These are phyloP conservation scores for Sialia sialis DNA, from an alignment of 2,113 vertebrate species.

Conservation along the genomic window DNA sequence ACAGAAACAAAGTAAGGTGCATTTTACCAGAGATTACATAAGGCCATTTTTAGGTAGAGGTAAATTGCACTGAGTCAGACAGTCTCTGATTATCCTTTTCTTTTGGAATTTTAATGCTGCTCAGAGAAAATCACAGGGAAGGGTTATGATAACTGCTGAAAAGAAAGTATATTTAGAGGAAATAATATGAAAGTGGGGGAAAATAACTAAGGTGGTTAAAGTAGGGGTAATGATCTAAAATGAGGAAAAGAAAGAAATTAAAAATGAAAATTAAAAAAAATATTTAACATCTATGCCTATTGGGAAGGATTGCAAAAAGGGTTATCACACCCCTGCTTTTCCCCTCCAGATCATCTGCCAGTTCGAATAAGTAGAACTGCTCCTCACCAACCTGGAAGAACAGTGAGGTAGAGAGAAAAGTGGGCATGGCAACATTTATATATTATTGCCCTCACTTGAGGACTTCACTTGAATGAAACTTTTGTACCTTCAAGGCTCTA, in stretches of 20 bases:
- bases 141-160: background rate
- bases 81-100: background rate
- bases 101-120: background rate
- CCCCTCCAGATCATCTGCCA: background rate
- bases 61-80: background rate
- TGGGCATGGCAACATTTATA: background rate
- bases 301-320: background rate
- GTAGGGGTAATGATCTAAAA: background rate
- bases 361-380: background rate
- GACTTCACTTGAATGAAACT: background rate
- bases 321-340: fast-evolving
- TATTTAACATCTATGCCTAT: background rate
- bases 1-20: background rate
- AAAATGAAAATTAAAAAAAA: background rate
- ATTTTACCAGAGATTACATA: background rate
- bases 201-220: background rate
- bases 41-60: background rate
- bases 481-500: background rate
- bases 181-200: background rate
- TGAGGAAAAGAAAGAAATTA: background rate
- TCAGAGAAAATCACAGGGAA: background rate
- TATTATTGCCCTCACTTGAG: background rate
- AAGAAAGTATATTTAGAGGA: background rate
- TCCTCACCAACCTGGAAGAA: background rate
- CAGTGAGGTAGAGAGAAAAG: background rate